Percentiles rank a stretch among this genome's conserved stretches.
Conservation (phyloP, 2,797 vertebrate species). For the Sebastes steindachneri region DNA sequence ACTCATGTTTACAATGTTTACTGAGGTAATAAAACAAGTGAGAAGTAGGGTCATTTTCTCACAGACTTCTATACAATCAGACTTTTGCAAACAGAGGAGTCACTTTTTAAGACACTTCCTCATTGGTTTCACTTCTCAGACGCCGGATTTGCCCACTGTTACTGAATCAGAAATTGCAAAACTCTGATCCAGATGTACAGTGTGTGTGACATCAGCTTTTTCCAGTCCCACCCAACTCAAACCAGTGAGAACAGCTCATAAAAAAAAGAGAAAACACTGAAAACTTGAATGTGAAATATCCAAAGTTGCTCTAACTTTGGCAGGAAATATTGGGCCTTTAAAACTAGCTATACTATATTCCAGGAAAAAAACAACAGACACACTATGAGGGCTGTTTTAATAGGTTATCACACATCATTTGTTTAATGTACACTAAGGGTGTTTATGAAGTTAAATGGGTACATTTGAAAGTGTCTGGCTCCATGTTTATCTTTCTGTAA, state of each 20-base stretch:
- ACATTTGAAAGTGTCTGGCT: not conserved
- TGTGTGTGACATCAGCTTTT: not conserved
- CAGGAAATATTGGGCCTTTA: not conserved
- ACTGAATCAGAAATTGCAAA: not conserved
- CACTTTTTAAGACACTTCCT: not conserved
- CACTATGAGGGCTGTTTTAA: not conserved
- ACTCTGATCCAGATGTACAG: not conserved
- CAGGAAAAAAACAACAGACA: not conserved
- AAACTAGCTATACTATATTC: not conserved
- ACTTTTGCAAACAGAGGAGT: not conserved
- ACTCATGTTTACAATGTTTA: no score
- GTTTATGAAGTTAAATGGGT: not conserved
- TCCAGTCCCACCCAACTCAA: not conserved
- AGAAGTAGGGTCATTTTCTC: not conserved
- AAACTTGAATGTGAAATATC: not conserved
- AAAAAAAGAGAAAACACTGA: not conserved
- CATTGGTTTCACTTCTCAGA: not conserved
- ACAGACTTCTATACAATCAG: no score
- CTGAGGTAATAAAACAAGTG: no score
- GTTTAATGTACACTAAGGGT: not conserved
- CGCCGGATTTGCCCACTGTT: not conserved
- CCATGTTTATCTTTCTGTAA: not conserved
- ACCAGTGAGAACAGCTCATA: not conserved
- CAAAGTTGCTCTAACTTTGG: not conserved
- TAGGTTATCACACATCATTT: not conserved